Evolutionary conservation across 2,888 invertebrate genomes (phyloP).

Genomic region (Drosophila leonis): DNA sequence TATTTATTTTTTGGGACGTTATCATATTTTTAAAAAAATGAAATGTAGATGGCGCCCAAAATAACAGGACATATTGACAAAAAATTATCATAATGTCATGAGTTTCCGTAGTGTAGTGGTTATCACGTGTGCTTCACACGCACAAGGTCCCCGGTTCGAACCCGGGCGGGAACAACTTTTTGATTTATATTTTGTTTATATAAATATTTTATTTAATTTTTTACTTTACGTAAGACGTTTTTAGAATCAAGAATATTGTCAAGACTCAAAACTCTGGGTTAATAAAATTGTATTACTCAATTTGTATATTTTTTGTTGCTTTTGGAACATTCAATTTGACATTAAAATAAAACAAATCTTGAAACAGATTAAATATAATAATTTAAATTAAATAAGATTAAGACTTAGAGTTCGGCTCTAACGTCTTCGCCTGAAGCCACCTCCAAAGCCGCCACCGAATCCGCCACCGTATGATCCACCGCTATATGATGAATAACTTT

Average conservation of each 20-base stretch:
- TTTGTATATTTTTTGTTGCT: background rate
- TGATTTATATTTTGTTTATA: background rate
- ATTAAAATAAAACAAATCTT: background rate
- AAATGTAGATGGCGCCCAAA: conserved; percentile 46
- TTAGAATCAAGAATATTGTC: background rate
- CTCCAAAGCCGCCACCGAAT: conserved; percentile 35
- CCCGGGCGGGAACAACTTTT: conserved; percentile 83
- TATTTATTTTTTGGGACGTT: background rate
- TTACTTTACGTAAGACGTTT: too few species aligned
- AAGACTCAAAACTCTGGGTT: background rate
- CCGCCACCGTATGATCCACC: conserved; percentile 56
- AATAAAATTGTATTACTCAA: background rate
- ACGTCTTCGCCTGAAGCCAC: conserved; percentile 26
- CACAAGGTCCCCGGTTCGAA: conserved; percentile 85
- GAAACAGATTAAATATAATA: background rate
- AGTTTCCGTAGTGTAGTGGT: conserved; percentile 85
- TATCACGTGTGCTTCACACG: conserved; percentile 85
- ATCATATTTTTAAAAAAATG: background rate
- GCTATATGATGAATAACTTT: conserved; percentile 46
- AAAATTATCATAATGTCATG: accelerated
- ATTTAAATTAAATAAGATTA: conserved; percentile 10
- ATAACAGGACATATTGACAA: accelerated
- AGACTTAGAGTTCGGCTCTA: background rate
- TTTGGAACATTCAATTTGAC: background rate
- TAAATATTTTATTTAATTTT: background rate